Percentiles rank a stretch among this genome's conserved stretches.
These are phyloP conservation scores for Pipistrellus kuhlii DNA, from an alignment of 2,797 vertebrate species.

Conservation along the genomic window DNA sequence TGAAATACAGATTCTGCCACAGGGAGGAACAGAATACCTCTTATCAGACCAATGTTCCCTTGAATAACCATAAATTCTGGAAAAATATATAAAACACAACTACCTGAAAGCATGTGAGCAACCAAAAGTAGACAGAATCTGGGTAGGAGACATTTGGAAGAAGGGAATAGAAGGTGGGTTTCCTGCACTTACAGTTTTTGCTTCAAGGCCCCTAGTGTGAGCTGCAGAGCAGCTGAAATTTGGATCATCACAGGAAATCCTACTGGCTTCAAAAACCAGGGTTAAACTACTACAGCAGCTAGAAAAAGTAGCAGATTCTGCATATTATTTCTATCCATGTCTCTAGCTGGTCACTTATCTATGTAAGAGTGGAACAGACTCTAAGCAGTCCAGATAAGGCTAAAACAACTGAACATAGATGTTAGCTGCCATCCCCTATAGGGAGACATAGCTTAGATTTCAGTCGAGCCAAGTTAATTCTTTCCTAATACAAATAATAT, in stretches of 20 bases:
- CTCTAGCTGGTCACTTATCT: background rate
- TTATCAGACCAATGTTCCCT: background rate
- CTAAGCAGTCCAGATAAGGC: background rate
- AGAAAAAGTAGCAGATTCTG: constrained; percentile 34
- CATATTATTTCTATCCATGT: background rate
- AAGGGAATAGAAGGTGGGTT: background rate
- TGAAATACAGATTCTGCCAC: background rate
- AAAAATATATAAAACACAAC: background rate
- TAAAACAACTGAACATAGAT: background rate
- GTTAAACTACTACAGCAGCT: background rate
- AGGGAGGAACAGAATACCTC: background rate
- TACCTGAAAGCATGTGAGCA: background rate
- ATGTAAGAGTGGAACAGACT: background rate
- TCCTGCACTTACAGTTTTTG: constrained; percentile 26
- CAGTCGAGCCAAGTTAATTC: background rate
- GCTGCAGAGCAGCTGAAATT: background rate
- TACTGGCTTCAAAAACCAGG: constrained; percentile 5
- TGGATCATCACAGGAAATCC: constrained; percentile 37
- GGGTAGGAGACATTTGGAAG: background rate
- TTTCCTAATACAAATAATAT: background rate
- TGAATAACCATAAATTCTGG: constrained; percentile 15
- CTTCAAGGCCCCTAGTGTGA: background rate
- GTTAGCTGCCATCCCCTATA: background rate
- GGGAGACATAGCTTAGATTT: background rate
- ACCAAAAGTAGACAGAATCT: background rate